Conservation (phyloP, 1,140 invertebrate genomes). For the Cecropterus lyciades region DNA sequence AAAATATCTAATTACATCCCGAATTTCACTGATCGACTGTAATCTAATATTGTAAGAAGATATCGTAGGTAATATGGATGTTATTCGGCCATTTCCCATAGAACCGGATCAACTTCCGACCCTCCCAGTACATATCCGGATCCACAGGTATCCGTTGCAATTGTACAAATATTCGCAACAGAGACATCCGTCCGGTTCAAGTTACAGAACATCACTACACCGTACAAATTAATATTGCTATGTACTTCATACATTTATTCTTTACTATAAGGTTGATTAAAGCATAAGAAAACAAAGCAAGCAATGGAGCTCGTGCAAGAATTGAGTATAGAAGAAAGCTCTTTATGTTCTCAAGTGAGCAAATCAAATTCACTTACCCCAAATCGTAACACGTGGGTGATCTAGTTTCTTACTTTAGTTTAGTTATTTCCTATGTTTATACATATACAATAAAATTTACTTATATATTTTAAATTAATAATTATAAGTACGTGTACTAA, state of each 20-base stretch:
- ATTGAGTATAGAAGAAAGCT: not conserved
- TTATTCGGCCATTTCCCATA: conserved; percentile 46
- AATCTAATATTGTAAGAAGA: conserved; percentile 22
- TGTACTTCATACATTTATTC: not conserved
- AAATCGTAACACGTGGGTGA: too few relatives aligned
- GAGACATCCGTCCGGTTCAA: conserved; percentile 44
- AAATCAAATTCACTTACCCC: too few relatives aligned
- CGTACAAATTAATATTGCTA: not conserved
- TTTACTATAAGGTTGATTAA: not conserved
- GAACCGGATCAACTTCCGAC: conserved; percentile 40
- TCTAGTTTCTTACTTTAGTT: too few relatives aligned
- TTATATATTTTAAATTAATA: too few relatives aligned
- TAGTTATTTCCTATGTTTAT: too few relatives aligned
- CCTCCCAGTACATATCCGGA: conserved; percentile 48
- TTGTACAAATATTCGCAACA: conserved; percentile 66
- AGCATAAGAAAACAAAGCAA: not conserved
- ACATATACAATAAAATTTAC: too few relatives aligned
- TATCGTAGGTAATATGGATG: conserved; percentile 29
- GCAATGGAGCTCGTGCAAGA: not conserved
- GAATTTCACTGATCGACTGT: conserved; percentile 27
- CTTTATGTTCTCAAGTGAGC: too few relatives aligned
- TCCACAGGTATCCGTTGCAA: conserved; percentile 54
- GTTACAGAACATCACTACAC: conserved; percentile 35
- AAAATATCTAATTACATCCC: conserved; percentile 31
- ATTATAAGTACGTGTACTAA: too few relatives aligned